Conservation (phyloP, 2,797 vertebrate species). For the Cetoscarus ocellatus region DNA sequence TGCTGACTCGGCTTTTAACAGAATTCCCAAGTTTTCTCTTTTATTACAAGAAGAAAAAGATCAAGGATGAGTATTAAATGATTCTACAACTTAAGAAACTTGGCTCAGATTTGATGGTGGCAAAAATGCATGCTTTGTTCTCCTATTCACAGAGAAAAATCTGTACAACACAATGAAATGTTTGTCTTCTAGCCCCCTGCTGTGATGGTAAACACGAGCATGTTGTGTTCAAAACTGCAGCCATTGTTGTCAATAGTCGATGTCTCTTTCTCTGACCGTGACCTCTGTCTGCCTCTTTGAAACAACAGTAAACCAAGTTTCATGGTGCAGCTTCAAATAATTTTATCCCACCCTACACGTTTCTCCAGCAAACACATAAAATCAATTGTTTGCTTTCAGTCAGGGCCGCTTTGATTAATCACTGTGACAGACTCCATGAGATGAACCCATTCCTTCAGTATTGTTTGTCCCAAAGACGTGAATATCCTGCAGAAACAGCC, state of each 20-base stretch:
- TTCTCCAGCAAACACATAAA: not conserved
- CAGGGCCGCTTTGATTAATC: conserved; percentile 49
- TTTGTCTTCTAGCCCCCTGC: conserved; percentile 4
- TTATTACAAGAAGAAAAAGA: no score
- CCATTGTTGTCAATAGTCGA: no score
- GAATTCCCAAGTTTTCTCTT: no score
- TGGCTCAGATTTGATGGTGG: no score
- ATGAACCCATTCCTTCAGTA: conserved; percentile 41
- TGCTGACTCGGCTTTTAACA: no score
- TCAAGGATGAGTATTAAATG: no score
- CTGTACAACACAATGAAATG: no score
- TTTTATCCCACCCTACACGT: not conserved
- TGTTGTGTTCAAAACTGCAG: not conserved
- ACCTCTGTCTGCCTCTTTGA: not conserved
- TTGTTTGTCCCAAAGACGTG: conserved; percentile 25
- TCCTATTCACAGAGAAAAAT: no score
- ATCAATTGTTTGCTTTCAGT: conserved; percentile 31
- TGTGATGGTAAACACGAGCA: not conserved
- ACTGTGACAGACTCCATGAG: conserved; percentile 39
- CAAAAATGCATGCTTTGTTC: no score
- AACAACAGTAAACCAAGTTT: not conserved
- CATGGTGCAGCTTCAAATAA: not conserved
- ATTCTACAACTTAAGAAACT: no score
- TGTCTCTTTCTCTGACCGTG: not conserved
- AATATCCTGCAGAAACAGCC: conserved; percentile 28